Evolutionary conservation across 2,888 invertebrate species (phyloP), one percentile per base, ranked within the genome.

Genomic region (Tetheella fluctuosa): DNA sequence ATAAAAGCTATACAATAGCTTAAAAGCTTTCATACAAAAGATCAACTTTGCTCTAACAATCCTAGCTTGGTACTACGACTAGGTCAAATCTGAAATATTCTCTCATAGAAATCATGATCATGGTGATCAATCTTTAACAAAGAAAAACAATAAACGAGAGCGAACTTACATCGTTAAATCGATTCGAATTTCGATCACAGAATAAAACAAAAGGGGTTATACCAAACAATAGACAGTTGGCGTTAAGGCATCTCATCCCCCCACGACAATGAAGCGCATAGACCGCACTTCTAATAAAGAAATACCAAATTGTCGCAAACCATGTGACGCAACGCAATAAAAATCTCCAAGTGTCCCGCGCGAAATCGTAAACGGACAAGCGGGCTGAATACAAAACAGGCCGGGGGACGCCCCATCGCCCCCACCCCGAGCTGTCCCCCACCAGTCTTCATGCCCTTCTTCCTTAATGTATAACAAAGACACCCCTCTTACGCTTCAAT

Each of bases 401-500:
- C 48, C 10, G 48, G 48, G 48, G 67, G 74, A 73, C 68, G 76
- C 71, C 77, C 80, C 71, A 64, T 67, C 74, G 75, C 67, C 68
- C 68, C 76, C 74, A 65, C 73, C 73, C 69, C 66, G 62, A 60
- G 61, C 57, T 62, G 67, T 59, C 73, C 66, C 76, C 77, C 64
- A 71, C 85, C 87, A 81, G 80, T 88, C 90, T 88, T 89, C 83
- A 83, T 87, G 84, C 90, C 90, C 90, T 89, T 89, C 88, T 91
- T 91, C 92, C 91, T 91, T 91, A 91, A 91, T 90, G 85, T 86
- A 86, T 90, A 92, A 92, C 92, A 92, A 93, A 93, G 93, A 92
- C 91, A 85, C 91, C 91, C 91, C 91, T 88, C 90, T 90, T 91
- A 89, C 80, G 83, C 77, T 82, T 81, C 82, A 78, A 84, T 89